Evolutionary conservation across 2,888 invertebrate species (phyloP).

Genomic region (Acanthoscelides obtectus): DNA sequence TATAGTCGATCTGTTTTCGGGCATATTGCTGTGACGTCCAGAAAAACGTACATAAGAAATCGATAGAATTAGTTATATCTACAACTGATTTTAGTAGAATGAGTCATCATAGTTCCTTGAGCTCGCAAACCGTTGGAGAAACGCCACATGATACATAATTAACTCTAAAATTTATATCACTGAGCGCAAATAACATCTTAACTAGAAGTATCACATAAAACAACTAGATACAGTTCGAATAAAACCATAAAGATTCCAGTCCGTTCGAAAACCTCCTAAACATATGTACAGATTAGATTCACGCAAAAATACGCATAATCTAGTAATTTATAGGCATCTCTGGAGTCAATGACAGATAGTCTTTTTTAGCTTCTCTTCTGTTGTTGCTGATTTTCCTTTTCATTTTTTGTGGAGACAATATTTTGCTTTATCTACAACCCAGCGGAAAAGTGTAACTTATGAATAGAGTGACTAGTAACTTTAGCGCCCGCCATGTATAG

Average conservation of each 20-base stretch:
- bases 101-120: background rate
- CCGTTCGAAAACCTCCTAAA: background rate
- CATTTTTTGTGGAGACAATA: too few species aligned
- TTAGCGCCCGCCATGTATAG: too few species aligned
- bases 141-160: background rate
- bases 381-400: too few species aligned
- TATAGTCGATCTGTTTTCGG: too few species aligned
- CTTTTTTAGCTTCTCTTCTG: too few species aligned
- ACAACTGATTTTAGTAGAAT: too few species aligned
- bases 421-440: too few species aligned
- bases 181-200: background rate
- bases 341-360: background rate
- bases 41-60: too few species aligned
- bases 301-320: background rate
- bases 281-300: background rate
- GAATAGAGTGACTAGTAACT: too few species aligned
- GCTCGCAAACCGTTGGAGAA: background rate
- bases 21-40: too few species aligned
- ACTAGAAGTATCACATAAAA: background rate
- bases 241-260: background rate
- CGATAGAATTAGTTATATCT: too few species aligned
- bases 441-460: too few species aligned
- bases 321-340: background rate
- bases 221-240: background rate
- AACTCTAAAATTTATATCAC: background rate